These are phyloP conservation scores for Epizoanthus illoricatus DNA, from an alignment of 92 coral and sea anemone species.

Conservation along the genomic window DNA sequence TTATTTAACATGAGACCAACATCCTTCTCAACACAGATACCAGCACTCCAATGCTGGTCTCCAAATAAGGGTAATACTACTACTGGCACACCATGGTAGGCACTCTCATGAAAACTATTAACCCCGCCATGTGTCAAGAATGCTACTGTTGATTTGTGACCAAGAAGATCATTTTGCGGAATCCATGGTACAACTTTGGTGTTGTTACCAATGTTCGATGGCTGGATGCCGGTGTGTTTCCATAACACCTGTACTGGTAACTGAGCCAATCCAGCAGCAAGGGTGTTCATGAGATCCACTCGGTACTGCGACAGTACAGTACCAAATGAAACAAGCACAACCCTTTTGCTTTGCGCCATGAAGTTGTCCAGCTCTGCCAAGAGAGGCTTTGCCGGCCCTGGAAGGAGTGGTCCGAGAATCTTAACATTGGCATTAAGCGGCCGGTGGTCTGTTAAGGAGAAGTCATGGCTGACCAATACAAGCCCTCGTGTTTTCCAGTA, in stretches of 20 bases:
- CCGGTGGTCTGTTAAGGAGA: background rate
- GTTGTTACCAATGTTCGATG: constrained; percentile 27
- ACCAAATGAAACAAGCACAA: constrained; percentile 45
- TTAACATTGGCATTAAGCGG: constrained; percentile 33
- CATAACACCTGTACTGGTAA: constrained; percentile 44
- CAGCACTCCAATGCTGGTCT: constrained; percentile 18
- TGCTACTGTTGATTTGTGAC: constrained; percentile 30
- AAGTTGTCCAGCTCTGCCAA: background rate
- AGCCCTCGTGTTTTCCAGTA: constrained; percentile 20
- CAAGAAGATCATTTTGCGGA: constrained; percentile 46
- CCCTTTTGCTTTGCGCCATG: constrained; percentile 5
- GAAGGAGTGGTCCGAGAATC: constrained; percentile 4
- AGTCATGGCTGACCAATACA: constrained; percentile 24
- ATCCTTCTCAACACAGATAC: background rate
- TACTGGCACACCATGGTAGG: constrained; percentile 31
- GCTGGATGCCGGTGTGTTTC: constrained; percentile 36
- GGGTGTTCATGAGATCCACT: constrained; percentile 11
- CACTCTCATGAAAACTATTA: constrained; percentile 19
- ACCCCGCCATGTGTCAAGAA: constrained; percentile 23
- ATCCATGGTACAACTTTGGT: constrained; percentile 47
- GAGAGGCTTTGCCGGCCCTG: background rate
- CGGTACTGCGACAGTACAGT: constrained; percentile 41
- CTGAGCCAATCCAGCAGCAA: constrained; percentile 42
- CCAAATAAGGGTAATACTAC: constrained; percentile 4
- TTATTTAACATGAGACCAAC: constrained; percentile 10